phyloP scores from a whole-genome alignment of 2,888 invertebrate species.

The Aphodius granarius region DNA sequence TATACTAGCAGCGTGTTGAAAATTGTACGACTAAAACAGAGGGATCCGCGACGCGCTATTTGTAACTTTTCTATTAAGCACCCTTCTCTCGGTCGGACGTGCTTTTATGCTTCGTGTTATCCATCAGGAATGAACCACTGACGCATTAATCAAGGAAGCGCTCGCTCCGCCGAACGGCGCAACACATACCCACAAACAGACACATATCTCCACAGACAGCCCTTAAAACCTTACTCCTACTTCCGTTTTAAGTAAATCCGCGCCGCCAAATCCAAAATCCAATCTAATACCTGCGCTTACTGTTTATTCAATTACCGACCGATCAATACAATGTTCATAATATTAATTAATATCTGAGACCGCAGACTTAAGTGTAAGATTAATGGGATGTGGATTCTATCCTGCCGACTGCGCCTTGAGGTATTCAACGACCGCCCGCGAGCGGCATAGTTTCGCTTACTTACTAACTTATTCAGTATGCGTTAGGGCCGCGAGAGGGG shows the following conservation, averaged over 20 bases:
- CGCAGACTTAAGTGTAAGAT: background rate
- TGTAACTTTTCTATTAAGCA: background rate
- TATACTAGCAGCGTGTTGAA: background rate
- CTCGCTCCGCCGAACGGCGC: background rate
- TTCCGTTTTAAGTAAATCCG: background rate
- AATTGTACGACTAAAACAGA: background rate
- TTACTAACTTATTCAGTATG: background rate
- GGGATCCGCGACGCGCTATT: background rate
- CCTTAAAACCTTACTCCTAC: background rate
- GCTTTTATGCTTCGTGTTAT: background rate
- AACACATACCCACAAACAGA: background rate
- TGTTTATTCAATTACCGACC: background rate
- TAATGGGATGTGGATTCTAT: background rate
- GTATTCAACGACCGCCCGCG: background rate
- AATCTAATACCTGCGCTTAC: background rate
- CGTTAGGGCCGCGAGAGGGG: background rate
- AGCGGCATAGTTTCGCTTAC: background rate
- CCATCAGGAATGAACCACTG: background rate
- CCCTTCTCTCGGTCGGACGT: background rate
- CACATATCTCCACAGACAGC: background rate
- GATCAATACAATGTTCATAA: background rate
- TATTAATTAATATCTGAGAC: background rate
- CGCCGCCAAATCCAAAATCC: background rate
- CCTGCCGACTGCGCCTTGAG: background rate
- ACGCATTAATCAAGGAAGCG: background rate